These are phyloP conservation scores for Kradibia gibbosae DNA, from an alignment of 1,140 invertebrate genomes.

Conservation along the genomic window DNA sequence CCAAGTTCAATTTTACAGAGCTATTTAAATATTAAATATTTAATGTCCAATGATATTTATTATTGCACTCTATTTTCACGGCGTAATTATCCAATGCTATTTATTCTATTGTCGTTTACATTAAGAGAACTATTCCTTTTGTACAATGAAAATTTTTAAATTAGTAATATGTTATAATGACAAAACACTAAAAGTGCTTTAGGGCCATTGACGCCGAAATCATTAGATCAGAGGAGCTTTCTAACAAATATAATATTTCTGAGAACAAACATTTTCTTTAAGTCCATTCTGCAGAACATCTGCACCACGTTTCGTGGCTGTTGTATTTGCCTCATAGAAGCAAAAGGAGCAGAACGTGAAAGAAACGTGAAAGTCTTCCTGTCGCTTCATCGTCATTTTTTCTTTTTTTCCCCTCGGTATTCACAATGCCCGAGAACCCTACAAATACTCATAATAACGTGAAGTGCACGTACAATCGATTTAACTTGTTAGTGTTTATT, in stretches of 20 bases:
- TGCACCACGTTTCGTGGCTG: neutral
- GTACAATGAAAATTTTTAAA: too few relatives aligned
- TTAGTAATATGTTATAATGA: too few relatives aligned
- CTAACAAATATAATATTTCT: neutral
- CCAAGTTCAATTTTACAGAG: too few relatives aligned
- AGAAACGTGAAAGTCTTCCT: neutral
- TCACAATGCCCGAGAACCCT: neutral
- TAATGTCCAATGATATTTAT: too few relatives aligned
- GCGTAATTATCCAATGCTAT: too few relatives aligned
- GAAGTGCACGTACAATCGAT: neutral
- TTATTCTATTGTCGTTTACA: too few relatives aligned
- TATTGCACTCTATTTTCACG: too few relatives aligned
- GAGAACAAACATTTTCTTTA: neutral
- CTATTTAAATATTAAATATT: too few relatives aligned
- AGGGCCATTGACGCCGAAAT: too few relatives aligned
- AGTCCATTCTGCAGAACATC: neutral
- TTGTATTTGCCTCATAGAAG: neutral
- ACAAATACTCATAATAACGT: neutral
- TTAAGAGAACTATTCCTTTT: too few relatives aligned
- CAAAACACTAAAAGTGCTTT: too few relatives aligned
- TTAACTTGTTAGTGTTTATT: neutral
- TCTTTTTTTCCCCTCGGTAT: neutral
- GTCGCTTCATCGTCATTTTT: neutral
- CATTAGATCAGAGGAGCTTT: too few relatives aligned
- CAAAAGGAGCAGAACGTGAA: neutral